A percentile compares a stretch with the other conserved stretches of the same genome.
Evolutionary conservation across 2,113 vertebrate genomes (phyloP).

Genomic region (Thymallus thymallus): DNA sequence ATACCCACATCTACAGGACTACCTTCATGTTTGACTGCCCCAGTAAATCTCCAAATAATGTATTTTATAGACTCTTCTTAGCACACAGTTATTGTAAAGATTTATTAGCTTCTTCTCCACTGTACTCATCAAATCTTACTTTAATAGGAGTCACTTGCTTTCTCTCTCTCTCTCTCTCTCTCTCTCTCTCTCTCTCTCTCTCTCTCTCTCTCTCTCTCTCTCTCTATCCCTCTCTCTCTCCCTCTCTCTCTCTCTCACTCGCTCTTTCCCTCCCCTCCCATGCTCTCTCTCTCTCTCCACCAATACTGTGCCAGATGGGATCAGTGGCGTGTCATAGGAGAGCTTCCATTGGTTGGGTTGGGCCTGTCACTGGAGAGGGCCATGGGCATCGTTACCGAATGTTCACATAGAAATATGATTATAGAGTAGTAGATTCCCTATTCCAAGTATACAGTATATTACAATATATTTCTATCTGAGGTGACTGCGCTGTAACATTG

Average conservation of each 20-base stretch:
- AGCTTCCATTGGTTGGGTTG: slow-evolving; percentile 34
- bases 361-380: slow-evolving; percentile 7
- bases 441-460: not conserved
- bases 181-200: not conserved
- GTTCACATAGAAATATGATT: slow-evolving; percentile 19
- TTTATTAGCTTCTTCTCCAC: not conserved
- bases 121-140: not conserved
- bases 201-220: slow-evolving; percentile 4
- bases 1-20: not conserved
- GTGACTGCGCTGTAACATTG: not conserved
- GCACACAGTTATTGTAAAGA: not conserved
- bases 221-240: too few relatives aligned
- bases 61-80: not conserved
- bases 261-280: too few relatives aligned
- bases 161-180: slow-evolving; percentile 27
- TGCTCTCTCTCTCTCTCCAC: slow-evolving; percentile 24
- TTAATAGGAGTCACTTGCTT: slow-evolving; percentile 30
- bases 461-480: not conserved
- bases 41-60: too few relatives aligned
- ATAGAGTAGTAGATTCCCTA: slow-evolving; percentile 36
- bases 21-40: not conserved
- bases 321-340: slow-evolving; percentile 60
- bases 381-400: too few relatives aligned
- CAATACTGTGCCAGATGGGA: slow-evolving; percentile 68
- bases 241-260: too few relatives aligned